Percentiles rank a stretch among this genome's conserved stretches.
These are phyloP conservation scores for Chrosomus eos DNA, from an alignment of 2,797 vertebrate genomes.

Conservation along the genomic window DNA sequence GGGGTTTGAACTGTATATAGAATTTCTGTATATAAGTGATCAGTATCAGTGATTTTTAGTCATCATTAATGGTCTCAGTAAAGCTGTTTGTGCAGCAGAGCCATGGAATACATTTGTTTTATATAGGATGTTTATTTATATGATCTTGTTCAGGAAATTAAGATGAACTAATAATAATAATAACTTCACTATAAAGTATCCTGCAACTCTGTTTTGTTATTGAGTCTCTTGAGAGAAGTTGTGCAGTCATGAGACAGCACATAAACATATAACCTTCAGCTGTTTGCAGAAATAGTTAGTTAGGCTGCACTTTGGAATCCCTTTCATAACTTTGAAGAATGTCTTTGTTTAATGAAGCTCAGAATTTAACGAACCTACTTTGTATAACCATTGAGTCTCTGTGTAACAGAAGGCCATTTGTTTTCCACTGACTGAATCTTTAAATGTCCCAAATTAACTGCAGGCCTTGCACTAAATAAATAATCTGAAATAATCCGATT, in stretches of 20 bases:
- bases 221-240: background rate
- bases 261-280: slow-evolving; percentile 25
- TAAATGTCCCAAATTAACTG: slow-evolving; percentile 24
- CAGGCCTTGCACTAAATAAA: slow-evolving; percentile 11
- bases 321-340: slow-evolving; percentile 25
- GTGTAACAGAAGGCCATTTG: slow-evolving; percentile 42
- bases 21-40: background rate
- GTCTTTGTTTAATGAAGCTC: slow-evolving; percentile 50
- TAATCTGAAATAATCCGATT: background rate
- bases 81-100: background rate
- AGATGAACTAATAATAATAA: background rate
- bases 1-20: background rate
- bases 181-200: background rate
- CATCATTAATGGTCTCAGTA: background rate
- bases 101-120: background rate
- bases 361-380: slow-evolving; percentile 42
- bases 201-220: slow-evolving; percentile 4
- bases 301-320: slow-evolving; percentile 14
- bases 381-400: slow-evolving; percentile 31
- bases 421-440: slow-evolving; percentile 11
- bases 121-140: no score
- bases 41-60: background rate
- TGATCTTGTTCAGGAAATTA: background rate
- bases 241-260: slow-evolving; percentile 32
- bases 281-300: slow-evolving; percentile 26